Evolutionary conservation across 2,113 vertebrate genomes (phyloP).

Genomic region (Naja naja): DNA sequence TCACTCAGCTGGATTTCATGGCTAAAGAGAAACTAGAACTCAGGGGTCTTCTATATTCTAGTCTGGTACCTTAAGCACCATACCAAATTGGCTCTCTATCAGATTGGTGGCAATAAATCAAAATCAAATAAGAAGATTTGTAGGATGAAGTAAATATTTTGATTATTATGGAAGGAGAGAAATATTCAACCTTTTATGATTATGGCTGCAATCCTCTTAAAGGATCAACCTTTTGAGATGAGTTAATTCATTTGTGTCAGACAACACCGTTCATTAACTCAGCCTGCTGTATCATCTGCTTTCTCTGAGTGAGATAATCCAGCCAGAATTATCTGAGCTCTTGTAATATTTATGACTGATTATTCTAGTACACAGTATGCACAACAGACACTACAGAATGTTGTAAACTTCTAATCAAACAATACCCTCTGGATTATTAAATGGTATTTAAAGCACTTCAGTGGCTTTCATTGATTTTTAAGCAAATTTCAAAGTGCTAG

Average conservation of each 20-base stretch:
- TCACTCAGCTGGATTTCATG: neutral
- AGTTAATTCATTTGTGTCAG: neutral
- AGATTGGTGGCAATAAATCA: neutral
- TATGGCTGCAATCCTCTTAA: neutral
- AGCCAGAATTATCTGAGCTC: neutral
- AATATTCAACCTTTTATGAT: neutral
- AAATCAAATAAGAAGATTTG: neutral
- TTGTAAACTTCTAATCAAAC: neutral
- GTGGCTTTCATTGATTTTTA: neutral
- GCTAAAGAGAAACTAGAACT: neutral
- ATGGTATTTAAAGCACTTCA: neutral
- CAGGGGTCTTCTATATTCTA: neutral
- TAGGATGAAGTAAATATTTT: neutral
- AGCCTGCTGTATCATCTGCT: neutral
- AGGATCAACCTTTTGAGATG: neutral
- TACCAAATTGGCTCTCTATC: neutral
- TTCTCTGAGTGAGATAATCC: neutral
- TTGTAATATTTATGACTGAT: neutral
- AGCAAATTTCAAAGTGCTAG: neutral
- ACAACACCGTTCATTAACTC: neutral
- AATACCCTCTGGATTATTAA: neutral
- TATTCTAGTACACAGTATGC: neutral
- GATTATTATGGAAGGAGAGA: neutral
- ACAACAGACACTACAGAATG: neutral
- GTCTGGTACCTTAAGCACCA: neutral